These are phyloP conservation scores for Spea multiplicata DNA, from an alignment of 2,113 vertebrate genomes.

Conservation along the genomic window DNA sequence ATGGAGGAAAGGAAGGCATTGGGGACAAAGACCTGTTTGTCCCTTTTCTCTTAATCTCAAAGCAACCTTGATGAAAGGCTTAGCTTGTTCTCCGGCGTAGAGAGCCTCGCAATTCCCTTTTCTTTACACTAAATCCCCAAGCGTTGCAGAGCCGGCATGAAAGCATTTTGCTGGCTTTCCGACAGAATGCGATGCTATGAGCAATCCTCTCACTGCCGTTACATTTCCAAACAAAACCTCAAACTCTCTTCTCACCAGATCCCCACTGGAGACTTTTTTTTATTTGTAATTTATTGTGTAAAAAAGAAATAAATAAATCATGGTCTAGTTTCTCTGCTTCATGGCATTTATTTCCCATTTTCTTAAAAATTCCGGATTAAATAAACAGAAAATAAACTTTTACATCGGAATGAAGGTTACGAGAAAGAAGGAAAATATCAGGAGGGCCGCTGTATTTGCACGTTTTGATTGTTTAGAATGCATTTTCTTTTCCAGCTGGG, in stretches of 20 bases:
- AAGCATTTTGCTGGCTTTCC: constrained; percentile 2
- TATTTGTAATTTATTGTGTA: not conserved
- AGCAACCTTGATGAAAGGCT: constrained; percentile 35
- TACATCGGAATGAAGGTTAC: no score
- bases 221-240: constrained; percentile 5
- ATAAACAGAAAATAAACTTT: not conserved
- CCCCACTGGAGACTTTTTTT: not conserved
- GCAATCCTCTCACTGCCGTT: not conserved
- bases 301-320: no score
- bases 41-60: constrained; percentile 17
- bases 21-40: constrained; percentile 2
- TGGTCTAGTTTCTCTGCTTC: no score
- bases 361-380: not conserved
- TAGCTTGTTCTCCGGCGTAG: constrained; percentile 10
- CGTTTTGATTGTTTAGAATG: not conserved
- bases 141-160: not conserved
- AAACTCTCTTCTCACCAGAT: not conserved
- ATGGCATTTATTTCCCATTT: no score
- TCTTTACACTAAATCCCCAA: constrained; percentile 24
- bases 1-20: not conserved
- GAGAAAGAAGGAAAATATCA: not conserved
- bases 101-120: constrained; percentile 21
- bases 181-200: not conserved
- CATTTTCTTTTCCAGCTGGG: not conserved
- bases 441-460: not conserved